phyloP scores from a whole-genome alignment of 2,888 invertebrate species.

The Neocrepidodera transversa region DNA sequence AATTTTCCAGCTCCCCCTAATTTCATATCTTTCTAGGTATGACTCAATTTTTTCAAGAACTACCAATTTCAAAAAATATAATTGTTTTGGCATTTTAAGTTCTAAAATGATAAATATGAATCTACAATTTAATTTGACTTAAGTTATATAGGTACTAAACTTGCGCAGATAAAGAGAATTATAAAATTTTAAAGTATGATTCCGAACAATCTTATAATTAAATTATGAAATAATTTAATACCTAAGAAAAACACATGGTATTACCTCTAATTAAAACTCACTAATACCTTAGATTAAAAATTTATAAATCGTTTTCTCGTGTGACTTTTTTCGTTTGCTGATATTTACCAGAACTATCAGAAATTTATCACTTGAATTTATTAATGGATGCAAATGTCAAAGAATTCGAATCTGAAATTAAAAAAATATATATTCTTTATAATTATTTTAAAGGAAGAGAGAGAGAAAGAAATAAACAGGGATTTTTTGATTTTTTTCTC shows the following conservation, averaged over 20 bases:
- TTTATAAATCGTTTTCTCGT: constrained; percentile 16
- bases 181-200: too few relatives aligned
- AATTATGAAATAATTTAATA: not conserved
- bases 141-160: too few relatives aligned
- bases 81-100: too few relatives aligned
- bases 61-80: too few relatives aligned
- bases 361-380: constrained; percentile 16
- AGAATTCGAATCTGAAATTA: constrained; percentile 20
- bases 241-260: not conserved
- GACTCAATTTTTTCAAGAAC: too few relatives aligned
- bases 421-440: constrained; percentile 15
- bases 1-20: too few relatives aligned
- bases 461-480: not conserved
- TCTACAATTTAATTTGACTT: too few relatives aligned
- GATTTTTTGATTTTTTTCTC: too few relatives aligned
- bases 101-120: too few relatives aligned
- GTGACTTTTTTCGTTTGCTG: constrained; percentile 10
- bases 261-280: constrained; percentile 7
- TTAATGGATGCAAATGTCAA: constrained; percentile 19
- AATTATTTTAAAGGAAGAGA: not conserved
- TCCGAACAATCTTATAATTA: not conserved
- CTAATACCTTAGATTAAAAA: constrained; percentile 14
- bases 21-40: too few relatives aligned
- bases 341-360: constrained; percentile 3
- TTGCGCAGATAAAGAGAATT: too few relatives aligned